Percentiles rank a stretch among this genome's conserved stretches.
phyloP scores from a whole-genome alignment of 2,797 vertebrate genomes.

The Eospalax fontanierii region DNA sequence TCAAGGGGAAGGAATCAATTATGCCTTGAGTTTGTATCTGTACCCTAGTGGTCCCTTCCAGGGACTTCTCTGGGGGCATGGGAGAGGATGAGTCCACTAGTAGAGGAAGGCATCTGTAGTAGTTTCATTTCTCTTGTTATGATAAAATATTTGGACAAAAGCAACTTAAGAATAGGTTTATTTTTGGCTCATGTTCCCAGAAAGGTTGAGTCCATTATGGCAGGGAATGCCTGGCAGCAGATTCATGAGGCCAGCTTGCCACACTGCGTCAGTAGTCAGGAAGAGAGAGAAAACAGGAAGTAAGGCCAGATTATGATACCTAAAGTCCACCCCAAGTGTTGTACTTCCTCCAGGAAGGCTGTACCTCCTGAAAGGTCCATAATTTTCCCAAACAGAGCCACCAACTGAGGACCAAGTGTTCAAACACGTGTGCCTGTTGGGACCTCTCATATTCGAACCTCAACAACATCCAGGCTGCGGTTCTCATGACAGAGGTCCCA shows the following conservation, averaged over 20 bases:
- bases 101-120: neutral
- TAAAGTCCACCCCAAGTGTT: neutral
- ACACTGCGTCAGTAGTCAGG: neutral
- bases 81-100: neutral
- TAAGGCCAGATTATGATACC: neutral
- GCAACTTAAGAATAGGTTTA: too few species aligned
- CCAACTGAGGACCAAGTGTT: neutral
- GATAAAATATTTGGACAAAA: too few species aligned
- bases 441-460: neutral
- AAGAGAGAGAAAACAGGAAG: neutral
- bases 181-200: neutral
- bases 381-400: neutral
- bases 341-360: neutral
- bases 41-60: neutral
- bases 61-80: fast-evolving
- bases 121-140: too few species aligned
- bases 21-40: neutral
- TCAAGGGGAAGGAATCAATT: neutral
- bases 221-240: neutral
- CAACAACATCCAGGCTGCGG: neutral
- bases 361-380: too few species aligned
- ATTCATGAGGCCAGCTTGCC: neutral
- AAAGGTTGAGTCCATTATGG: neutral
- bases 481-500: neutral
- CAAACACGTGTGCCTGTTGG: neutral